Conservation (phyloP, 2,888 invertebrate species). For the Erannis defoliaria region DNA sequence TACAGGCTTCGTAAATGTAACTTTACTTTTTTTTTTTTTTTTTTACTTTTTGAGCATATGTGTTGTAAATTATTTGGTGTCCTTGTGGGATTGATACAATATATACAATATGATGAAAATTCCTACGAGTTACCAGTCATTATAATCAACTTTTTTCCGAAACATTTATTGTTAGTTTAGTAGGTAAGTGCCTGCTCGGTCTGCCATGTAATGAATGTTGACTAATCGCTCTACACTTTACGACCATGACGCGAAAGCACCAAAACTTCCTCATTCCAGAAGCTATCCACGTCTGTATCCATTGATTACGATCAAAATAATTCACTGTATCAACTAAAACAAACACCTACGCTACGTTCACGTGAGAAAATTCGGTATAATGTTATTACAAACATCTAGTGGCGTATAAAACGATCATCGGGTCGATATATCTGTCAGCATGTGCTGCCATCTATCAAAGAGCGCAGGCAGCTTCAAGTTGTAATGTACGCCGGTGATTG, state of each 20-base stretch:
- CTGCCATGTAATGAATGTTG: conserved; percentile 3
- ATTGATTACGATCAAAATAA: conserved; percentile 41
- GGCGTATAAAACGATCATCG: conserved; percentile 73
- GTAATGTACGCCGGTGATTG: conserved; percentile 77
- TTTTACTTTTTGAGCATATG: too few relatives aligned
- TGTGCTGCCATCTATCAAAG: conserved; percentile 80
- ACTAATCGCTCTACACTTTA: conserved; percentile 17
- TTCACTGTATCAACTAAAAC: conserved; percentile 41
- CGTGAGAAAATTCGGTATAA: conserved; percentile 50
- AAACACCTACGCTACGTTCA: conserved; percentile 37
- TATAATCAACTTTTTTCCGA: too few relatives aligned
- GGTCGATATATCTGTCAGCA: conserved; percentile 72
- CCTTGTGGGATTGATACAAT: too few relatives aligned
- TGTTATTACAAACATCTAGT: conserved; percentile 73
- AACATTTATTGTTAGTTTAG: too few relatives aligned
- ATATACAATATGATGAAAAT: too few relatives aligned
- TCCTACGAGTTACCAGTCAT: too few relatives aligned
- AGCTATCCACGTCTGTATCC: conserved; percentile 15
- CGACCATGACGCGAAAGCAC: conserved; percentile 20
- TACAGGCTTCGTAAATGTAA: too few relatives aligned
- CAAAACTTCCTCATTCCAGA: conserved; percentile 15
- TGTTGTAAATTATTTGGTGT: too few relatives aligned
- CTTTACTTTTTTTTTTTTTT: too few relatives aligned
- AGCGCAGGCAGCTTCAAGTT: conserved; percentile 67
- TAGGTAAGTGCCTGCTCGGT: too few relatives aligned